phyloP scores from a whole-genome alignment of 2,797 vertebrate species.

The Pachyuromys duprasi region DNA sequence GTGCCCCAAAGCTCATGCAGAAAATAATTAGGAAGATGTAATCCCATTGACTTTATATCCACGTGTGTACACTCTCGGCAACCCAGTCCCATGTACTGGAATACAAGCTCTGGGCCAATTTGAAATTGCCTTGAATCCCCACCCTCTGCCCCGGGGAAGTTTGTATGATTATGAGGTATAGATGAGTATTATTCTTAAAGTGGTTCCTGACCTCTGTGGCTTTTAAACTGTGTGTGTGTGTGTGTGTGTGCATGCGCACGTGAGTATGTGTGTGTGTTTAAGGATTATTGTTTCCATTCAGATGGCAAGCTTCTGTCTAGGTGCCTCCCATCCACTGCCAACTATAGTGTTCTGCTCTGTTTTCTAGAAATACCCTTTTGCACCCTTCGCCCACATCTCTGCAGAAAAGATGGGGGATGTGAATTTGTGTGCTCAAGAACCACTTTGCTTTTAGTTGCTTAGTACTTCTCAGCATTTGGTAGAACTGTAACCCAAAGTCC shows the following conservation, averaged over 20 bases:
- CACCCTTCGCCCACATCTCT: not conserved
- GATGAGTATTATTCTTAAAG: not conserved
- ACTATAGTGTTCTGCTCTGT: not conserved
- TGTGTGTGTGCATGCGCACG: no score
- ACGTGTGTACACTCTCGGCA: constrained; percentile 82
- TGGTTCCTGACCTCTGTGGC: not conserved
- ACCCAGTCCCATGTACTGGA: constrained; percentile 80
- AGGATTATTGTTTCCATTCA: constrained; percentile 17
- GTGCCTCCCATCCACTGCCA: constrained; percentile 40
- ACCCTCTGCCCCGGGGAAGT: constrained; percentile 41
- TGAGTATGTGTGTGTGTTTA: not conserved
- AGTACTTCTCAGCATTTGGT: not conserved
- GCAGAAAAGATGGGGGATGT: not conserved
- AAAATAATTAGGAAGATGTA: constrained; percentile 92
- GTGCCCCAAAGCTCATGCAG: constrained; percentile 88
- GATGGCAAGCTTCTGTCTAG: constrained; percentile 48
- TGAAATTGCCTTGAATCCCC: constrained; percentile 53
- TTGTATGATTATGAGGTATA: not conserved
- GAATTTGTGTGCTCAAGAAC: not conserved
- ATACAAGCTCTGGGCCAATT: constrained; percentile 64
- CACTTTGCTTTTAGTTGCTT: not conserved
- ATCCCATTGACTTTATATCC: constrained; percentile 90
- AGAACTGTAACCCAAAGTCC: not conserved
- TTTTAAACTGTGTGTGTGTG: constrained; percentile 31
- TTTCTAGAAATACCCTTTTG: not conserved